These are phyloP conservation scores for Cephalopholis sonnerati DNA, from an alignment of 2,113 vertebrate genomes.

Conservation along the genomic window DNA sequence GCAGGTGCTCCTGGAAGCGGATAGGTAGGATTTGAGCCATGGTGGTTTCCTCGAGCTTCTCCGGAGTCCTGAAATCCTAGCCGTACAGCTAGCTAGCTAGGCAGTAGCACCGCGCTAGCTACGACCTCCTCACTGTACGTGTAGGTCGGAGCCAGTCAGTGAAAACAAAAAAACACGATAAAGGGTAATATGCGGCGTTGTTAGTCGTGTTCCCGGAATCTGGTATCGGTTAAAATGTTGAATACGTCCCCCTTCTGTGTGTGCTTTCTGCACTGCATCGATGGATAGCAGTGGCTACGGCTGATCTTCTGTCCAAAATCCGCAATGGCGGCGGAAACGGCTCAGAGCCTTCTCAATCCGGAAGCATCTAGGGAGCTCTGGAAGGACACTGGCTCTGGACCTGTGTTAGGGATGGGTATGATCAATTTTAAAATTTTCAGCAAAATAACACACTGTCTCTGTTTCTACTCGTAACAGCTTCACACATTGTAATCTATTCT, in stretches of 20 bases:
- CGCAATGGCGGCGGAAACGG: conserved; percentile 95
- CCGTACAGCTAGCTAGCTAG: conserved; percentile 77
- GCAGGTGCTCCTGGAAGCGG: conserved; percentile 97
- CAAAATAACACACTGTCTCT: not conserved
- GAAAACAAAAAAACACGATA: conserved; percentile 35
- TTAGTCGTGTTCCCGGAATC: conserved; percentile 41
- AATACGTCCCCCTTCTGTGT: conserved; percentile 45
- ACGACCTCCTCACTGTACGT: conserved; percentile 82
- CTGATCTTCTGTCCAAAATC: conserved; percentile 83
- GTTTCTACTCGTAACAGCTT: not conserved
- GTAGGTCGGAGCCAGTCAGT: conserved; percentile 78
- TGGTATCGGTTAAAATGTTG: conserved; percentile 12
- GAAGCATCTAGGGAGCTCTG: conserved; percentile 87
- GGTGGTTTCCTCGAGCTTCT: conserved; percentile 80
- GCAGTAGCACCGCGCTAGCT: conserved; percentile 78
- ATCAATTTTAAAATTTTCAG: not conserved
- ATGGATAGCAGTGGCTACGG: conserved; percentile 77
- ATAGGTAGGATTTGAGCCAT: conserved; percentile 99
- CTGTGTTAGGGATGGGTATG: not conserved
- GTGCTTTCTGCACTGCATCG: conserved; percentile 75
- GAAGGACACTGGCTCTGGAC: conserved; percentile 83
- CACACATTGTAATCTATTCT: not conserved
- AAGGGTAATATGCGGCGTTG: not conserved
- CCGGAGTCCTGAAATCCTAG: conserved; percentile 76
- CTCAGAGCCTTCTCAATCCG: conserved; percentile 84